Evolutionary conservation across 2,113 vertebrate genomes (phyloP), one percentile per base, ranked within the genome.

Genomic region (Bombycilla garrulus): DNA sequence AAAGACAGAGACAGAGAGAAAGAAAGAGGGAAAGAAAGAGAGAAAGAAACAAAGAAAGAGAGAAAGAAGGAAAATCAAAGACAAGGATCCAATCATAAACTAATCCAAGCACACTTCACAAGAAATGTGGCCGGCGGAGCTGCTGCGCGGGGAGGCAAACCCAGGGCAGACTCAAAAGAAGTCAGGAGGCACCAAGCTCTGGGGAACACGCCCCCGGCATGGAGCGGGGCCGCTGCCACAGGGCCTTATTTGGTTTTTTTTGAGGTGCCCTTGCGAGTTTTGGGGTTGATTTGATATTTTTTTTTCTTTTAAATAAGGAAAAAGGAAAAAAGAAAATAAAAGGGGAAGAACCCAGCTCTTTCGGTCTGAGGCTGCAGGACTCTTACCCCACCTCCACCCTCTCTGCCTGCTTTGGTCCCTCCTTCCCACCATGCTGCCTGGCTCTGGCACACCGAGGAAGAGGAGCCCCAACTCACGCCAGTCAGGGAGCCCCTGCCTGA

Each of bases 281-380:
- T n/a, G 60, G 65, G 73, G 8, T 69, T 61, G 69, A 74, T 90
- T 94, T 81, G 42, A 44, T 22, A 15, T 38, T 28, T 51, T n/a
- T n/a, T 61, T 54, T 66, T 89, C 65, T 86, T 35, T 88, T 50
- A 85, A 92, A 69, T 81, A 81, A 89, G 31, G 31, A 86, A 94
- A 95, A 80, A 76, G 4, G 19, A 62, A 66, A 82, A 77, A 81
- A 54, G 4, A 36, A 71, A 69, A 83, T 60, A 82, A 70, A 64
- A 40, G 86, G 58, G 96, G 98, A 98, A 98, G 98, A 98, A 98
- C 97, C 98, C 98, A 98, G 98, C 98, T 98, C 98, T 98, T 98
- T 98, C 96, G 51, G 88, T 97, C 96, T 91, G 97, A 98, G 97
- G 96, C 97, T 97, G 97, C 97, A 89, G 90, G 93, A 96, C 97